Conservation (phyloP, 2,888 invertebrate species). For the Abrostola triplasia region DNA sequence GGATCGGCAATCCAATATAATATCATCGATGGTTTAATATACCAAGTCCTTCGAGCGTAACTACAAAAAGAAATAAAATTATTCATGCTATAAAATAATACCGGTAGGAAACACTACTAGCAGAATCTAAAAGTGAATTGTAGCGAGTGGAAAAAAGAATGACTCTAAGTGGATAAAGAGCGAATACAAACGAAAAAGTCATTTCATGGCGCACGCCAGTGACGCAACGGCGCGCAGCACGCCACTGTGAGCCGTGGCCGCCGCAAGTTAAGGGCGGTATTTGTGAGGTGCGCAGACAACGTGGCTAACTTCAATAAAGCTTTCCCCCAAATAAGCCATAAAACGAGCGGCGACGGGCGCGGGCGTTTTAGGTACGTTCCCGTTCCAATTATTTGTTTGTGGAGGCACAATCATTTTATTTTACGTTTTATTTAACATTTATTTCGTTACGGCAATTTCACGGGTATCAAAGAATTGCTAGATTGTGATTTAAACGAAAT, state of each 20-base stretch:
- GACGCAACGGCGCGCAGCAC: conserved; percentile 69
- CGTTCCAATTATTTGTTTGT: conserved; percentile 88
- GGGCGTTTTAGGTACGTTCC: conserved; percentile 78
- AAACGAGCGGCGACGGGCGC: conserved; percentile 86
- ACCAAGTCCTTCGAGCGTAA: conserved; percentile 46
- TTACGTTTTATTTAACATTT: conserved; percentile 89
- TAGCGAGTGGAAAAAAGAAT: conserved; percentile 86
- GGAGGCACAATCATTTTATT: conserved; percentile 88
- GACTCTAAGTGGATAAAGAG: conserved; percentile 88
- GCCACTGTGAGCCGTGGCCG: conserved; percentile 66
- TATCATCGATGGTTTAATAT: conserved; percentile 51
- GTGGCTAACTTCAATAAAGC: conserved; percentile 87
- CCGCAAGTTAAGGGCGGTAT: conserved; percentile 69
- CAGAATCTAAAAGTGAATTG: conserved; percentile 87
- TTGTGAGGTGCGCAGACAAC: conserved; percentile 72
- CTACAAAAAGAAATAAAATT: conserved; percentile 54
- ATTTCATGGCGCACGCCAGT: conserved; percentile 85
- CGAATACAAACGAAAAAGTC: conserved; percentile 88
- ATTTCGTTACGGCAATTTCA: conserved; percentile 89
- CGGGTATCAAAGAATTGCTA: conserved; percentile 88
- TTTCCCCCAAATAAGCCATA: conserved; percentile 89
- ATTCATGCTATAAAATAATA: conserved; percentile 75
- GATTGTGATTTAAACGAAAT: conserved; percentile 87
- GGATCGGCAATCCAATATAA: conserved; percentile 29
- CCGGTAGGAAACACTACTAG: conserved; percentile 73